These are phyloP conservation scores for Ichneumoninae sp. DNA, from an alignment of 2,888 invertebrate genomes.

Conservation along the genomic window DNA sequence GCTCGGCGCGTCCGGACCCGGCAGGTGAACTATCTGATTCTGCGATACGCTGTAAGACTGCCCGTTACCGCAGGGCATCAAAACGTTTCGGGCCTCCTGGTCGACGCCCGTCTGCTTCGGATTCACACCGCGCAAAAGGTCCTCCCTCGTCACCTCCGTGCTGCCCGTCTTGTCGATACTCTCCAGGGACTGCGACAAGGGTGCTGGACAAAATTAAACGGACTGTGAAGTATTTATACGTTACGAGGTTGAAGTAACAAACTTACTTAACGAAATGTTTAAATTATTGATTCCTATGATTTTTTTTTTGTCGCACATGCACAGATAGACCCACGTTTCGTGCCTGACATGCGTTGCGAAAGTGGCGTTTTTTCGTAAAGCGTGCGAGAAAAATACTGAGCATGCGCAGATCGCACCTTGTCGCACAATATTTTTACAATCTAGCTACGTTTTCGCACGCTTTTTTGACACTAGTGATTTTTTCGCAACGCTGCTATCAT, in stretches of 20 bases:
- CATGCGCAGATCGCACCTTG: too few relatives aligned
- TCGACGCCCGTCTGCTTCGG: slow-evolving; percentile 84
- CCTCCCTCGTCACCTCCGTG: slow-evolving; percentile 81
- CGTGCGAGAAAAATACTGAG: too few relatives aligned
- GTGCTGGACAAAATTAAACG: slow-evolving; percentile 80
- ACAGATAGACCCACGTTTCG: too few relatives aligned
- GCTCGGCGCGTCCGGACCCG: slow-evolving; percentile 86
- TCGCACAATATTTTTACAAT: too few relatives aligned
- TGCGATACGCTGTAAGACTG: slow-evolving; percentile 95
- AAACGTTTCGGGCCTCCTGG: slow-evolving; percentile 90
- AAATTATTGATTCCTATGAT: background rate
- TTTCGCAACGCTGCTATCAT: too few relatives aligned
- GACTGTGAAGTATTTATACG: background rate
- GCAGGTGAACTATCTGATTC: slow-evolving; percentile 94
- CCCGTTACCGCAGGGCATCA: slow-evolving; percentile 94
- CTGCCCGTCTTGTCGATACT: slow-evolving; percentile 85
- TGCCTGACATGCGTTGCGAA: too few relatives aligned
- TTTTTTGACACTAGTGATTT: too few relatives aligned
- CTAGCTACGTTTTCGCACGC: too few relatives aligned
- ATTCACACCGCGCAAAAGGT: slow-evolving; percentile 79
- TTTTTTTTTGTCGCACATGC: background rate
- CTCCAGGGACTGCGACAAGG: slow-evolving; percentile 89
- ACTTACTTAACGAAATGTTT: background rate
- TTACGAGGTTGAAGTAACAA: background rate
- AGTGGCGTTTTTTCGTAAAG: too few relatives aligned